Conservation (phyloP, 1,140 invertebrate genomes). For the Drosophila navojoa region DNA sequence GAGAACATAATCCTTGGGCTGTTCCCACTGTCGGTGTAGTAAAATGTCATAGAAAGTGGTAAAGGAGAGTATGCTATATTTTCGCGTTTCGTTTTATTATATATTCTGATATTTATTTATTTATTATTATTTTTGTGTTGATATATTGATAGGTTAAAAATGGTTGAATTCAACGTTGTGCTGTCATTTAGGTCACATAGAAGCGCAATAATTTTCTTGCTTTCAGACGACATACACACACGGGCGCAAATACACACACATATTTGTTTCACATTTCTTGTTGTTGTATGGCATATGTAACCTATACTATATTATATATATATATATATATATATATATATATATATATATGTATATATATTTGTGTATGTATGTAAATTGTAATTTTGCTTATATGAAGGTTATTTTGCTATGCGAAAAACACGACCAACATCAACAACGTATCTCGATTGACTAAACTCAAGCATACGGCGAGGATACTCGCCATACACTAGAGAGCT, state of each 20-base stretch:
- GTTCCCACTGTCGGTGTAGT: constrained; percentile 70
- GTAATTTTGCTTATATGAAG: constrained; percentile 32
- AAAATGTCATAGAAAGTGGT: constrained; percentile 25
- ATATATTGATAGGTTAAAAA: constrained; percentile 39
- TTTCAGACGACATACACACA: constrained; percentile 16
- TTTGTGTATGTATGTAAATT: constrained; percentile 27
- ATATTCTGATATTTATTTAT: constrained; percentile 1
- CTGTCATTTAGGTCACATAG: constrained; percentile 57
- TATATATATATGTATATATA: neutral
- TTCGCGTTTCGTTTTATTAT: constrained; percentile 47
- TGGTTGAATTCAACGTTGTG: constrained; percentile 24
- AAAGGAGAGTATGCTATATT: constrained; percentile 35
- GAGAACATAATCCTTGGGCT: constrained; percentile 84
- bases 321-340: no score
- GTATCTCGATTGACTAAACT: constrained; percentile 84
- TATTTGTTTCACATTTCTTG: constrained; percentile 49
- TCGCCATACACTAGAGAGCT: constrained; percentile 71
- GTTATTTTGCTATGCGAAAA: constrained; percentile 74
- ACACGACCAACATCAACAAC: constrained; percentile 84
- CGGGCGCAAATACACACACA: constrained; percentile 24
- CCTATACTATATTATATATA: constrained; percentile 10
- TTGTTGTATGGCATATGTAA: constrained; percentile 28
- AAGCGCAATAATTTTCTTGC: constrained; percentile 26
- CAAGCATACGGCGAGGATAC: constrained; percentile 83
- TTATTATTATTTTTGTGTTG: constrained; percentile 34